Percentiles rank a stretch among this genome's conserved stretches.
phyloP scores from a whole-genome alignment of 2,888 invertebrate genomes.

The Torymus aiolomorphi region DNA sequence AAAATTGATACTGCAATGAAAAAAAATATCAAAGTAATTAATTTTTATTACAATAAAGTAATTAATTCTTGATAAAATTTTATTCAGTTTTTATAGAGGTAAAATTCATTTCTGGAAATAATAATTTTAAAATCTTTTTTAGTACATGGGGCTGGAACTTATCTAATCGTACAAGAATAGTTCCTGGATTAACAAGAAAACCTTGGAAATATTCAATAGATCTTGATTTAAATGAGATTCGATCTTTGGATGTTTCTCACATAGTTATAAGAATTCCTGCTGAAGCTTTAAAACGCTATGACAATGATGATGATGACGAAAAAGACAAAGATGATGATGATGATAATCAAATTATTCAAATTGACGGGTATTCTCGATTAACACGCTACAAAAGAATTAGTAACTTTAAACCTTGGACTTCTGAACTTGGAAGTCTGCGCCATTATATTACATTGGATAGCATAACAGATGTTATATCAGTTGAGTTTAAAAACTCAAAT shows the following conservation, averaged over 20 bases:
- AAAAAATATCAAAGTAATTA: too few species aligned
- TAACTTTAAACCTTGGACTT: conserved; percentile 55
- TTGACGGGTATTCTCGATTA: conserved; percentile 57
- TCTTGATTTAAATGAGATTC: conserved; percentile 81
- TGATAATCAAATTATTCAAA: conserved; percentile 58
- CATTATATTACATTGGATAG: conserved; percentile 63
- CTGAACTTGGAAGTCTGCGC: conserved; percentile 63
- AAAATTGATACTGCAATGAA: background rate
- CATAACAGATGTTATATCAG: conserved; percentile 62
- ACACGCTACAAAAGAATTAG: conserved; percentile 51
- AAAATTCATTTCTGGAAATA: conserved; percentile 62
- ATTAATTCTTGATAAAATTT: too few species aligned
- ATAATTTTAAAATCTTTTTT: conserved; percentile 65
- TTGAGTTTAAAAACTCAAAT: conserved; percentile 63
- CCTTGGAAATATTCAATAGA: conserved; percentile 76
- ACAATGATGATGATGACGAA: conserved; percentile 51
- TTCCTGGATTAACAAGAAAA: conserved; percentile 76
- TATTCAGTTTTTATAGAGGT: too few species aligned
- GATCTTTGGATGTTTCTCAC: conserved; percentile 80
- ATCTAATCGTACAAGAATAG: conserved; percentile 78
- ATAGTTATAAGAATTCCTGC: conserved; percentile 83
- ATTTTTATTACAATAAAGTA: too few species aligned
- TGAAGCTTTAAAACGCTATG: conserved; percentile 60
- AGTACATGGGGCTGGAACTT: conserved; percentile 80
- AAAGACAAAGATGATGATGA: conserved; percentile 56